Conservation (phyloP, 2,797 vertebrate genomes). For the Hippocampus kuda region DNA sequence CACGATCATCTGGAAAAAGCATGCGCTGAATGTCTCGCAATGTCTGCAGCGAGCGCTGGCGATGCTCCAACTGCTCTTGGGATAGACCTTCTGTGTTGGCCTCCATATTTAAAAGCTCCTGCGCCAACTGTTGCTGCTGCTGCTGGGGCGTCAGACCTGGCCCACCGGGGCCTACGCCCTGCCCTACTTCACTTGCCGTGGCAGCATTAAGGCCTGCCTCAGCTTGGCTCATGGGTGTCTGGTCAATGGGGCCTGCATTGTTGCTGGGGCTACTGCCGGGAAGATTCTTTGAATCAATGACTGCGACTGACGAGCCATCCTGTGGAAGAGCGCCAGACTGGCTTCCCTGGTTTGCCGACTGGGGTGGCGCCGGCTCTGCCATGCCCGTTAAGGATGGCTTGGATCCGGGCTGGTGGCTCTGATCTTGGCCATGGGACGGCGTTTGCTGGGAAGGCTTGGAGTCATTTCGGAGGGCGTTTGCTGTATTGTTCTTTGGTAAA, state of each 20-base stretch:
- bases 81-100: slow-evolving; percentile 95
- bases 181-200: slow-evolving; percentile 53
- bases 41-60: slow-evolving; percentile 72
- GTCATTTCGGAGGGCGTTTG: slow-evolving; percentile 79
- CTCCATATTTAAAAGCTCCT: slow-evolving; percentile 82
- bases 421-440: slow-evolving; percentile 71
- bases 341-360: slow-evolving; percentile 73
- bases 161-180: slow-evolving; percentile 52
- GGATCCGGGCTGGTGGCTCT: slow-evolving; percentile 83
- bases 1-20: slow-evolving; percentile 94
- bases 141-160: slow-evolving; percentile 69
- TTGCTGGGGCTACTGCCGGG: slow-evolving; percentile 81
- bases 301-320: slow-evolving; percentile 74
- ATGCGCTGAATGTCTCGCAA: slow-evolving; percentile 96
- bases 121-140: slow-evolving; percentile 78
- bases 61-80: slow-evolving; percentile 82
- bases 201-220: slow-evolving; percentile 63
- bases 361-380: slow-evolving; percentile 64
- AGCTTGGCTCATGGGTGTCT: slow-evolving; percentile 69
- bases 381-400: slow-evolving; percentile 82
- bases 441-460: slow-evolving; percentile 78
- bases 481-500: slow-evolving; percentile 81
- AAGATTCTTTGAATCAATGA: slow-evolving; percentile 84
- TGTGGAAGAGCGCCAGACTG: slow-evolving; percentile 74
- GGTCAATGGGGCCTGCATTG: slow-evolving; percentile 76